phyloP scores from a whole-genome alignment of 2,888 invertebrate species.

The Chaitophorus viminalis region DNA sequence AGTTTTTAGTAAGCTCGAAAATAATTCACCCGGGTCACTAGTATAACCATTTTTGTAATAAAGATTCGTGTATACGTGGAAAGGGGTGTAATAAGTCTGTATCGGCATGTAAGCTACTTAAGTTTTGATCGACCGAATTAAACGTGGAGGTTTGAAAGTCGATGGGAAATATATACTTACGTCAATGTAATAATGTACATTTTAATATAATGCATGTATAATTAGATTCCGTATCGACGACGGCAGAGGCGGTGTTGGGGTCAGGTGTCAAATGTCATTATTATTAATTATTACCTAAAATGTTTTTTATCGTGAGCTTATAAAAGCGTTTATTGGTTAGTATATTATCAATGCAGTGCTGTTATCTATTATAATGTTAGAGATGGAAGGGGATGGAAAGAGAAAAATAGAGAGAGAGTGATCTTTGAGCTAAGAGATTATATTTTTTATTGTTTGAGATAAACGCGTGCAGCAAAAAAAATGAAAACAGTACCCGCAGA shows the following conservation, averaged over 20 bases:
- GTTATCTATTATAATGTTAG: not conserved
- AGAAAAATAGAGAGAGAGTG: not conserved
- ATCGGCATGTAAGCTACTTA: no score
- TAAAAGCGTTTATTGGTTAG: not conserved
- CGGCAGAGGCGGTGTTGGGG: not conserved
- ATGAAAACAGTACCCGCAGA: no score
- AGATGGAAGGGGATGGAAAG: not conserved
- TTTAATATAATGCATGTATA: no score
- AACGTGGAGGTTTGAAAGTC: not conserved
- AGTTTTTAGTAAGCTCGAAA: no score
- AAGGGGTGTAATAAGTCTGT: no score
- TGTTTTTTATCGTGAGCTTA: not conserved
- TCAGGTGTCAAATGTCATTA: not conserved
- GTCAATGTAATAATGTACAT: no score
- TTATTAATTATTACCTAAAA: not conserved
- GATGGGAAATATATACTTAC: not conserved
- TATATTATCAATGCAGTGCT: not conserved
- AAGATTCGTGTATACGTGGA: no score
- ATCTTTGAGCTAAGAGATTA: not conserved
- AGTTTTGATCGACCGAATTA: no score
- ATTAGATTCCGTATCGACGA: no score
- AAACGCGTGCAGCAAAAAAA: not conserved
- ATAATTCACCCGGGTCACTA: no score
- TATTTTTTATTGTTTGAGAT: not conserved
- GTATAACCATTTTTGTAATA: no score